phyloP scores from a whole-genome alignment of 2,113 vertebrate species.

The Microtus montanus region DNA sequence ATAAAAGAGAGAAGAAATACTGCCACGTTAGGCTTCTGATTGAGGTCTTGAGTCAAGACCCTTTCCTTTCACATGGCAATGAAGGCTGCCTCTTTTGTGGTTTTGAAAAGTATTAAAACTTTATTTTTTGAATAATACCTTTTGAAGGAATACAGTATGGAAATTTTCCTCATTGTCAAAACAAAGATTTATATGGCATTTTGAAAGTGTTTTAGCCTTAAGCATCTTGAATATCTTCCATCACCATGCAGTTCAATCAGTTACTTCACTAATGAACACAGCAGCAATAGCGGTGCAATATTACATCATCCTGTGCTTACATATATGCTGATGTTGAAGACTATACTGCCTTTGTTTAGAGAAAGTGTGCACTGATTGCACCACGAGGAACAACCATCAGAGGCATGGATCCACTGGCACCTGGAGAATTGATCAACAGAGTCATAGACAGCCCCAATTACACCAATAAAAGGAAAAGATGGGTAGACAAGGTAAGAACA shows the following conservation, averaged over 20 bases:
- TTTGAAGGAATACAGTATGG: background rate
- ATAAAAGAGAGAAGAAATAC: background rate
- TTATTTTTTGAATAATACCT: background rate
- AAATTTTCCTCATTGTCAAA: background rate
- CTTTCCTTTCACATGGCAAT: background rate
- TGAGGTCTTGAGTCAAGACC: background rate
- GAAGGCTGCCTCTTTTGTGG: background rate
- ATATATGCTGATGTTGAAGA: background rate
- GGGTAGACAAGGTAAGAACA: too few relatives aligned
- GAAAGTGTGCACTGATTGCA: background rate
- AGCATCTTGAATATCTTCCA: background rate
- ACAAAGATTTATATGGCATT: background rate
- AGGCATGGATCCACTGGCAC: too few relatives aligned
- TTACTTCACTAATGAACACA: background rate
- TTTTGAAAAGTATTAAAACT: slow-evolving; percentile 32
- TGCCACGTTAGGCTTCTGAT: background rate
- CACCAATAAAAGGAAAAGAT: too few relatives aligned
- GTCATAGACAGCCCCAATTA: too few relatives aligned
- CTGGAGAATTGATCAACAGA: too few relatives aligned
- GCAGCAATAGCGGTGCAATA: slow-evolving; percentile 1
- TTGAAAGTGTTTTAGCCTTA: background rate
- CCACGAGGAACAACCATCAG: too few relatives aligned
- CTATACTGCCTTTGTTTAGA: background rate
- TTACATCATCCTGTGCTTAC: background rate
- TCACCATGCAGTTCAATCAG: background rate